Percentiles rank a stretch among this genome's conserved stretches.
phyloP scores from a whole-genome alignment of 1,140 invertebrate species.

The Protaetia brevitarsis region DNA sequence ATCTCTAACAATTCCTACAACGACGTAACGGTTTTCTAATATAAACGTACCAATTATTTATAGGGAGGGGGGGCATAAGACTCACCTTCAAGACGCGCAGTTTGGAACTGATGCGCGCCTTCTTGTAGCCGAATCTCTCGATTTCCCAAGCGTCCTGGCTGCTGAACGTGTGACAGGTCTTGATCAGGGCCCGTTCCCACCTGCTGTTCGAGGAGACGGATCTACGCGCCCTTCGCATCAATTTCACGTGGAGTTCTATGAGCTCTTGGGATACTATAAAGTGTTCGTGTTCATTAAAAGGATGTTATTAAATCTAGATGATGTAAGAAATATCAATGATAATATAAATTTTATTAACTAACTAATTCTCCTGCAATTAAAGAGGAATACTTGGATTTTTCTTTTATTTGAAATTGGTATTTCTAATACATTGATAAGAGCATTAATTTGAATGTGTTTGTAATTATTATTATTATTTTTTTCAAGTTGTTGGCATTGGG shows the following conservation, averaged over 20 bases:
- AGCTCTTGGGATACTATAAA: conserved; percentile 75
- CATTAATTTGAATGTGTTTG: no score
- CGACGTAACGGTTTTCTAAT: conserved; percentile 49
- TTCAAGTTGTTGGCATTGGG: no score
- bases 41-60: conserved; percentile 3
- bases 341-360: not conserved
- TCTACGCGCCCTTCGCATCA: conserved; percentile 83
- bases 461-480: no score
- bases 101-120: conserved; percentile 83
- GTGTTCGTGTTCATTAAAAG: not conserved
- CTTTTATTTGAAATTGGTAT: no score
- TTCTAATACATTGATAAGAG: no score
- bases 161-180: conserved; percentile 87
- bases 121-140: conserved; percentile 93
- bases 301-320: no score
- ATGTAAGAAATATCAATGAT: not conserved
- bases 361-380: no score
- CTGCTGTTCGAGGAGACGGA: conserved; percentile 73
- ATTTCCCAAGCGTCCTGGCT: conserved; percentile 94
- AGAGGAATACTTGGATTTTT: no score
- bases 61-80: no score
- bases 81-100: conserved; percentile 79
- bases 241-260: conserved; percentile 82
- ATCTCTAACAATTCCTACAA: conserved; percentile 76
- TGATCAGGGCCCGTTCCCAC: conserved; percentile 87